phyloP scores from a whole-genome alignment of 2,888 invertebrate species.

The Mantis religiosa region DNA sequence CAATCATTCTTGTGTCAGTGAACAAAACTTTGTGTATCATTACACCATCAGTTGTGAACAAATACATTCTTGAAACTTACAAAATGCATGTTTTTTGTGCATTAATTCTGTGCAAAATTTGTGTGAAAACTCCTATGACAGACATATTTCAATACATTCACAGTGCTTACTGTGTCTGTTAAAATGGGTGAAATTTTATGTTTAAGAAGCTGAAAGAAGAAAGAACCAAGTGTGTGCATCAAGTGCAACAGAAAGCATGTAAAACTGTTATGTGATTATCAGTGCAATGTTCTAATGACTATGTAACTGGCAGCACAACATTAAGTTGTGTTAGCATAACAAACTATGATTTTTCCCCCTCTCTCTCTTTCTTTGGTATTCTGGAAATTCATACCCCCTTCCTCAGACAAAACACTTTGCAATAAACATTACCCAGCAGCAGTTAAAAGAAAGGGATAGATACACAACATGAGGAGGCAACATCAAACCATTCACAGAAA shows the following conservation, averaged over 20 bases:
- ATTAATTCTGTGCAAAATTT: background rate
- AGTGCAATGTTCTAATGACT: background rate
- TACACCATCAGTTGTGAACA: background rate
- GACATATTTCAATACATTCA: background rate
- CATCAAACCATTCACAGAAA: background rate
- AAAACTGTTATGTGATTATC: background rate
- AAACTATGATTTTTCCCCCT: background rate
- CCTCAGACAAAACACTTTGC: background rate
- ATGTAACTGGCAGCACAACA: background rate
- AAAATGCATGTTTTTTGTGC: background rate
- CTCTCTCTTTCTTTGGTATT: background rate
- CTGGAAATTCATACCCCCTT: background rate
- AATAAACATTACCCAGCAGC: background rate
- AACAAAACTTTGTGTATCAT: background rate
- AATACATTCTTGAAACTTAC: background rate
- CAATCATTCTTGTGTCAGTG: too few species aligned
- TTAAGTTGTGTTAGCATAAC: background rate
- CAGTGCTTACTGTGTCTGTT: background rate
- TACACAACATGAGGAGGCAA: background rate
- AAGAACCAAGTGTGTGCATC: background rate
- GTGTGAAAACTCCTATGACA: background rate
- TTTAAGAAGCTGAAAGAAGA: background rate
- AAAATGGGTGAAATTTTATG: background rate
- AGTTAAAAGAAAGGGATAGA: background rate
- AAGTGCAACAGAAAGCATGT: conserved; percentile 3